Conservation (phyloP, 2,113 vertebrate genomes). For the Haplochromis burtoni region DNA sequence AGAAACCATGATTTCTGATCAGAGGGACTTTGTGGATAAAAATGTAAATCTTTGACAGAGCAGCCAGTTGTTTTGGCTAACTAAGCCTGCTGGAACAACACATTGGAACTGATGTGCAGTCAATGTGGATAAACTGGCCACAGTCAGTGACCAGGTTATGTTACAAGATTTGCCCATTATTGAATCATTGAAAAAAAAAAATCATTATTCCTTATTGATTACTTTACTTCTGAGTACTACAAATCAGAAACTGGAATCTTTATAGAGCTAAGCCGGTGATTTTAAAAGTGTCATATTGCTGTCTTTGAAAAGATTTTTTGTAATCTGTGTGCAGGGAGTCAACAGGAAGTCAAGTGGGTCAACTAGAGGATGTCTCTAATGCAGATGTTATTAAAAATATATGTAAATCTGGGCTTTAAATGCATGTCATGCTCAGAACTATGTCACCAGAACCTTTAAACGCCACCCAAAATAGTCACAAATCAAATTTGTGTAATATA, state of each 20-base stretch:
- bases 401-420: not conserved
- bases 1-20: not conserved
- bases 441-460: not conserved
- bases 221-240: not conserved
- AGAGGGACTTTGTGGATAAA: not conserved
- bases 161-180: not conserved
- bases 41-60: not conserved
- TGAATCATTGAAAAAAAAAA: not conserved
- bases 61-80: not conserved
- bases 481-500: not conserved
- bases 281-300: not conserved
- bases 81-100: not conserved
- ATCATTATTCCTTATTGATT: not conserved
- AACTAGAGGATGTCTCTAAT: not conserved
- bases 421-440: not conserved
- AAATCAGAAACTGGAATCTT: not conserved
- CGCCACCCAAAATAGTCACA: not conserved
- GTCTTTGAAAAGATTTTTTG: not conserved
- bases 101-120: not conserved
- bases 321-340: not conserved
- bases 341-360: not conserved
- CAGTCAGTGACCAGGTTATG: not conserved
- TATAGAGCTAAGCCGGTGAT: not conserved
- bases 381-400: not conserved
- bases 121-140: not conserved